Conservation (phyloP, 2,113 vertebrate species). For the Camelus dromedarius region DNA sequence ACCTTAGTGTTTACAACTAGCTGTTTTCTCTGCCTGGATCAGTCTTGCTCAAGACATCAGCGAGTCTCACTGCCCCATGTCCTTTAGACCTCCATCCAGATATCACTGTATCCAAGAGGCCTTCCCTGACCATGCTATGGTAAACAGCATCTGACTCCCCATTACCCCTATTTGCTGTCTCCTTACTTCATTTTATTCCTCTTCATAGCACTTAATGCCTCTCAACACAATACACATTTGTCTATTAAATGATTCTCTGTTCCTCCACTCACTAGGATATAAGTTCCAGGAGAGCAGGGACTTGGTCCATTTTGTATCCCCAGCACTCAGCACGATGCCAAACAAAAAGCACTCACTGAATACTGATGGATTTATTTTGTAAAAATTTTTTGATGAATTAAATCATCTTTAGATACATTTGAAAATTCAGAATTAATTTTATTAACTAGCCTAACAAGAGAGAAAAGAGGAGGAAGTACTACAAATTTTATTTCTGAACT, state of each 20-base stretch:
- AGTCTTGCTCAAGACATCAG: neutral
- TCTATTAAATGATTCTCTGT: neutral
- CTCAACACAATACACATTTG: neutral
- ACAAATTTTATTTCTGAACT: neutral
- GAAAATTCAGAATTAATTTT: constrained; percentile 5
- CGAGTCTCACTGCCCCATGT: neutral
- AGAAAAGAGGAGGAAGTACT: neutral
- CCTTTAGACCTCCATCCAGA: neutral
- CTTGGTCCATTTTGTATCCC: neutral
- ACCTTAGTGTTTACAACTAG: neutral
- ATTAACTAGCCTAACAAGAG: neutral
- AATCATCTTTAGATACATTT: neutral
- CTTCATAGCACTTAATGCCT: neutral
- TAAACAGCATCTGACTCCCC: neutral
- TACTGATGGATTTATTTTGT: neutral
- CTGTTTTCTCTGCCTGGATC: neutral
- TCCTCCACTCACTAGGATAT: neutral
- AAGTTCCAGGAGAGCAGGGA: neutral
- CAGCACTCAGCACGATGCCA: neutral
- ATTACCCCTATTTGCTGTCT: neutral
- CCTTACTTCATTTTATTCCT: neutral
- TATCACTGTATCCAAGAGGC: no score
- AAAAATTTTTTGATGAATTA: neutral
- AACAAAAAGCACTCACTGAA: neutral
- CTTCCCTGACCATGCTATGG: neutral